Percentiles rank a stretch among this genome's conserved stretches.
phyloP scores from a whole-genome alignment of 30 jellyfish, hydroid and myxozoan genomes.

The Haliclystus octoradiatus region DNA sequence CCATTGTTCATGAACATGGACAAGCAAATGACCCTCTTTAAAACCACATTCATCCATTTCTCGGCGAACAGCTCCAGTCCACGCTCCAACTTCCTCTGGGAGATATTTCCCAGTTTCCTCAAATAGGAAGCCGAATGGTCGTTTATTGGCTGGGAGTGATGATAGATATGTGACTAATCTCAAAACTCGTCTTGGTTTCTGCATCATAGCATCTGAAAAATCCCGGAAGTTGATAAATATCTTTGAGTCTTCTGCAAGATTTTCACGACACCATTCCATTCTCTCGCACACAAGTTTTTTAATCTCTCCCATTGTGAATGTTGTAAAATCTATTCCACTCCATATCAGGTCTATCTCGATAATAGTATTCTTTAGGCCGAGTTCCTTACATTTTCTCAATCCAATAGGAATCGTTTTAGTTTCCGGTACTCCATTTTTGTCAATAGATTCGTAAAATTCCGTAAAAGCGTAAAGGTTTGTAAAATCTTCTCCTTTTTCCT shows the following conservation, averaged over 20 bases:
- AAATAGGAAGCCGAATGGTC: slow-evolving; percentile 42
- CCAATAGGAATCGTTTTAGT: slow-evolving; percentile 54
- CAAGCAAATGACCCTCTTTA: slow-evolving; percentile 43
- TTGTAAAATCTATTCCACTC: slow-evolving; percentile 31
- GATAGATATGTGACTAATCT: slow-evolving; percentile 39
- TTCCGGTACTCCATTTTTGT: slow-evolving; percentile 35
- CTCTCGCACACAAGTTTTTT: slow-evolving; percentile 26
- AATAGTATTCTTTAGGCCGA: slow-evolving; percentile 39
- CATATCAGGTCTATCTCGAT: slow-evolving; percentile 51
- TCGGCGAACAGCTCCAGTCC: slow-evolving; percentile 64
- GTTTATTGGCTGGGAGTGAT: slow-evolving; percentile 32
- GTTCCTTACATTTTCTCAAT: slow-evolving; percentile 41
- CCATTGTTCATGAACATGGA: slow-evolving; percentile 75
- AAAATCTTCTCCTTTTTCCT: slow-evolving; percentile 56
- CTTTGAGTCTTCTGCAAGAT: slow-evolving; percentile 27
- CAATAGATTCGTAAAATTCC: slow-evolving; percentile 32
- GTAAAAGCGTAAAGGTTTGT: slow-evolving; percentile 40
- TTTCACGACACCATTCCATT: slow-evolving; percentile 42
- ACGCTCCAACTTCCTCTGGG: slow-evolving; percentile 59
- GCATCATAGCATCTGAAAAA: slow-evolving; percentile 50
- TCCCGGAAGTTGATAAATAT: slow-evolving; percentile 49
- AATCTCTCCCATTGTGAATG: slow-evolving; percentile 17
- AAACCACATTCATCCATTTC: slow-evolving; percentile 60
- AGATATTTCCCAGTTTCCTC: slow-evolving; percentile 60
- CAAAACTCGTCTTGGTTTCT: slow-evolving; percentile 51